Evolutionary conservation across 2,113 vertebrate genomes (phyloP), one percentile per base, ranked within the genome.

Genomic region (Proterorhinus semilunaris): DNA sequence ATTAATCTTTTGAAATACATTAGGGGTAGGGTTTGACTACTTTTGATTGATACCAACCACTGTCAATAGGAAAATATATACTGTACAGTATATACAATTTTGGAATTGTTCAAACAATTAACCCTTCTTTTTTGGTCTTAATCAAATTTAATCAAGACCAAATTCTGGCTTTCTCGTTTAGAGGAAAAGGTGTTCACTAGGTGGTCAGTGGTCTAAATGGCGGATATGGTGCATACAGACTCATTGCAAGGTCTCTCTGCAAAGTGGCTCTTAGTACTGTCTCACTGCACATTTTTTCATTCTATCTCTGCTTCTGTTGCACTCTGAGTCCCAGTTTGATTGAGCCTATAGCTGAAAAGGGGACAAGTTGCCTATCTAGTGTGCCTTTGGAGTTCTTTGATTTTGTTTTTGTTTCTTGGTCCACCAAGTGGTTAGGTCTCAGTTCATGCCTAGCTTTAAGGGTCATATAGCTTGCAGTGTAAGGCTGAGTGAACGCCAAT

Each of bases 341-440:
- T 89, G 82, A 87, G 88, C 83, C 80, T 84, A 82, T 82, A 83
- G 77, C 83, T 79, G 80, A 77, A 87, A 77, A 87, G 74, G 81
- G 79, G 87, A 86, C 82, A 82, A 90, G 87, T 87, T 86, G 89
- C 88, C 89, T 86, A 75, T 89, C 82, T 89, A 89, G 90, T 91
- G 91, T 93, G 91, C 92, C 92, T 93, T 93, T 86, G 82, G 83
- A 79, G 81, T 81, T 77, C 85, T 75, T 86, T 81, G 76, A 85
- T 79, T 54, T 57, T n/a, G n/a, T 27, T 90, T 92, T 86, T 59
- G 84, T 54, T 90, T 87, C 76, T 84, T 68, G 63, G 69, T 84
- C 67, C 79, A 81, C 77, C 82, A 79, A n/a, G 76, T 83, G 79
- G 80, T 85, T 79, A 68, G 68, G 81, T 82, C 74, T 79, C 75